These are phyloP conservation scores for Drosophila setifemur DNA, from an alignment of 1,140 invertebrate genomes.

Conservation along the genomic window DNA sequence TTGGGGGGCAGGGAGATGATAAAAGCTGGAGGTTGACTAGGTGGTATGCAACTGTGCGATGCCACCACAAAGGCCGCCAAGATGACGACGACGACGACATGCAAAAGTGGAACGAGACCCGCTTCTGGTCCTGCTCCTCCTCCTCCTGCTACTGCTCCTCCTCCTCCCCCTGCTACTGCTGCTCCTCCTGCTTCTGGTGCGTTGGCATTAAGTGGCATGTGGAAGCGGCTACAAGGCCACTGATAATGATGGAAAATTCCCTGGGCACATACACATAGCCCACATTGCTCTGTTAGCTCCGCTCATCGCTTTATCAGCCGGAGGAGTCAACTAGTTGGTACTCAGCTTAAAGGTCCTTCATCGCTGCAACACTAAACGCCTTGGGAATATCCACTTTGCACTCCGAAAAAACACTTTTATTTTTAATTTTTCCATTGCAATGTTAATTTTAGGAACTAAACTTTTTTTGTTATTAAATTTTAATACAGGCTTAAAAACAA, in stretches of 20 bases:
- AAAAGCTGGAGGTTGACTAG: neutral
- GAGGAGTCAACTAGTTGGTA: slow-evolving; percentile 34
- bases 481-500: too few relatives aligned
- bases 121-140: neutral
- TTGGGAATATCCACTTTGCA: too few relatives aligned
- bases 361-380: slow-evolving; percentile 3
- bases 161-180: slow-evolving; percentile 2
- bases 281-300: slow-evolving; percentile 38
- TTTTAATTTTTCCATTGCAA: too few relatives aligned
- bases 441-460: too few relatives aligned
- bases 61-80: slow-evolving; percentile 52
- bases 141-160: neutral
- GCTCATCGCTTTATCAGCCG: slow-evolving; percentile 32
- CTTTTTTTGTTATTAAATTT: too few relatives aligned
- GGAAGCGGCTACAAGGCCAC: slow-evolving; percentile 73
- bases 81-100: slow-evolving; percentile 45
- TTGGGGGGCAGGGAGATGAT: neutral
- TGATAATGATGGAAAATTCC: slow-evolving; percentile 80
- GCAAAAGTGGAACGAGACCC: slow-evolving; percentile 65
- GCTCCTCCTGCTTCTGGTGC: slow-evolving; percentile 37
- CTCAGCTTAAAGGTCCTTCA: slow-evolving; percentile 19
- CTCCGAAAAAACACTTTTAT: too few relatives aligned
- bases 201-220: slow-evolving; percentile 80
- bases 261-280: slow-evolving; percentile 40
- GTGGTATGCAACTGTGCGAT: slow-evolving; percentile 58